Evolutionary conservation across 2,888 invertebrate genomes (phyloP).

Genomic region (Pristionchus fissidentatus): DNA sequence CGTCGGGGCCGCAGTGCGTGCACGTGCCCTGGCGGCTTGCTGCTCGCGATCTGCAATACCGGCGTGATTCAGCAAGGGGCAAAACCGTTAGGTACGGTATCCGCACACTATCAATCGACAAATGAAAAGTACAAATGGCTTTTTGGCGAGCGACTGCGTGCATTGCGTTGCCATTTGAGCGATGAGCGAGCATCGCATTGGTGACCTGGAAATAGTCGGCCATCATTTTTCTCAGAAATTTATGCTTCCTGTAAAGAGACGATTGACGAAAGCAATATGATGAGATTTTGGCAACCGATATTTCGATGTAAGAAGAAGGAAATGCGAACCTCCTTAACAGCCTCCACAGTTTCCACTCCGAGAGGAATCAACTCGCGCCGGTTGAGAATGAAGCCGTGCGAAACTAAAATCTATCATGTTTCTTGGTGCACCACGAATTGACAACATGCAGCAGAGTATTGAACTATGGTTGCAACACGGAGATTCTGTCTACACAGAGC

Average conservation of each 20-base stretch:
- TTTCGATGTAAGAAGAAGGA: background rate
- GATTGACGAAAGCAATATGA: too few relatives aligned
- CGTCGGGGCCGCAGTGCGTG: slow-evolving; percentile 13
- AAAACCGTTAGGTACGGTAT: background rate
- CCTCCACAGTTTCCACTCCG: slow-evolving; percentile 73
- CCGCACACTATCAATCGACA: background rate
- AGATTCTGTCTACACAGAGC: too few relatives aligned
- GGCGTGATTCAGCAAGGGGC: background rate
- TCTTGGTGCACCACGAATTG: too few relatives aligned
- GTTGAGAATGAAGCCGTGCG: slow-evolving; percentile 74
- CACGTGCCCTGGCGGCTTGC: slow-evolving; percentile 10
- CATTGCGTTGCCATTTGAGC: slow-evolving; percentile 13
- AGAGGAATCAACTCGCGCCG: slow-evolving; percentile 73
- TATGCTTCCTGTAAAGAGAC: too few relatives aligned
- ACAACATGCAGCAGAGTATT: too few relatives aligned
- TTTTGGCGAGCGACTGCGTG: background rate
- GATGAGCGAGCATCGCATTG: slow-evolving; percentile 30
- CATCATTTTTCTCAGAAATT: background rate
- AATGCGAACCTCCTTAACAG: slow-evolving; percentile 67
- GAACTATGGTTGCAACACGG: too few relatives aligned
- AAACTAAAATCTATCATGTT: slow-evolving; percentile 60
- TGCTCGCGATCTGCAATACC: slow-evolving; percentile 28
- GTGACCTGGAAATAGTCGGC: slow-evolving; percentile 6
- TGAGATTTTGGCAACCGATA: background rate
- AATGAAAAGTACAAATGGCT: slow-evolving; percentile 27